A percentile compares a stretch with the other conserved stretches of the same genome.
Conservation (phyloP, 2,797 vertebrate genomes). For the Stomatorhinus walkeri region DNA sequence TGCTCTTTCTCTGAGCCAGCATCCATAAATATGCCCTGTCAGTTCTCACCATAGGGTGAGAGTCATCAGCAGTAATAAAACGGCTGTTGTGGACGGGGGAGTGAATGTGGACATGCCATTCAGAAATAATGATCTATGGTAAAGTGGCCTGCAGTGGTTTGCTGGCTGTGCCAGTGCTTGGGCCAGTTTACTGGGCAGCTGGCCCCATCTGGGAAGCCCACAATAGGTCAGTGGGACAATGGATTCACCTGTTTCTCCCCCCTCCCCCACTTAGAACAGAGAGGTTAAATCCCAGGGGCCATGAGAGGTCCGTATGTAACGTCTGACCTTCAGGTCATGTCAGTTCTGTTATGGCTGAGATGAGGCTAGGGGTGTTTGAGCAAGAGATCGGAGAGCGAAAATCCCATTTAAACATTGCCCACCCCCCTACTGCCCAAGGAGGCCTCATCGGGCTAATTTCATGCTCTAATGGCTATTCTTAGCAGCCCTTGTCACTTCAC, state of each 20-base stretch:
- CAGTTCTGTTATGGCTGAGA: not conserved
- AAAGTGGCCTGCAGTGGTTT: not conserved
- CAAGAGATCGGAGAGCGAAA: not conserved
- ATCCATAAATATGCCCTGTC: not conserved
- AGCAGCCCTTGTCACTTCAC: not conserved
- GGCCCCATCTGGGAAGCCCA: not conserved
- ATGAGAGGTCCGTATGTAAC: not conserved
- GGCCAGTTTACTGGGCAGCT: not conserved
- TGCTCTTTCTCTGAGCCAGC: not conserved
- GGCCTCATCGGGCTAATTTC: not conserved
- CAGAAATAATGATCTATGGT: not conserved
- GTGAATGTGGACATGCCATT: not conserved
- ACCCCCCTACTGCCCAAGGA: not conserved
- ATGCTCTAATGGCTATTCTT: conserved; percentile 4
- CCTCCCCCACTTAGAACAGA: not conserved
- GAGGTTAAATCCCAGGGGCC: not conserved
- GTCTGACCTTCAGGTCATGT: not conserved
- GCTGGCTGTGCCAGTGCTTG: too few species aligned
- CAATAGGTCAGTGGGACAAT: not conserved
- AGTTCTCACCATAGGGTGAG: not conserved
- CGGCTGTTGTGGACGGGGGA: not conserved
- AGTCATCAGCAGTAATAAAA: not conserved
- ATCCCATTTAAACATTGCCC: not conserved
- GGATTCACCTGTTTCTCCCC: not conserved
- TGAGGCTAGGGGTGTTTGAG: not conserved